Evolutionary conservation across 2,888 invertebrate genomes (phyloP).

Genomic region (Archaeoteleia sp.): DNA sequence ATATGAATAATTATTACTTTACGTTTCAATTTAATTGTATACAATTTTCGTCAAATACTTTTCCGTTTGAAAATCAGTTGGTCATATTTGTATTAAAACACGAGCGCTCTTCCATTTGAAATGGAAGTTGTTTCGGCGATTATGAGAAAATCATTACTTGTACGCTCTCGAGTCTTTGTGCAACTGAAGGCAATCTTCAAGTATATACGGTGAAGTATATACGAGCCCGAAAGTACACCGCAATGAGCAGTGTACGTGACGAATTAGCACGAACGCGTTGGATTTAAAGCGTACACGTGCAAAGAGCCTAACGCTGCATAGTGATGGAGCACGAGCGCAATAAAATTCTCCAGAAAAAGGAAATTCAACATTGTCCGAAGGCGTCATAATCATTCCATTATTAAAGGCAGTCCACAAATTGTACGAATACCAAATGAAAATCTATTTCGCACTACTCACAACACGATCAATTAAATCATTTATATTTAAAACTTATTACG

Average conservation of each 20-base stretch:
- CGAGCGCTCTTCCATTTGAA: too few species aligned
- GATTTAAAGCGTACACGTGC: slow-evolving; percentile 37
- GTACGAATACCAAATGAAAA: slow-evolving; percentile 3
- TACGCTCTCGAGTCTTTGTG: slow-evolving; percentile 21
- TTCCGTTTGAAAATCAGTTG: background rate
- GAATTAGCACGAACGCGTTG: slow-evolving; percentile 48
- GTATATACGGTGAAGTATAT: too few species aligned
- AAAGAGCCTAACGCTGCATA: slow-evolving; percentile 20
- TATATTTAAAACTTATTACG: too few species aligned
- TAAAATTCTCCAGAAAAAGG: slow-evolving; percentile 15
- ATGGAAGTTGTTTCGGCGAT: slow-evolving; percentile 26
- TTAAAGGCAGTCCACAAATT: slow-evolving; percentile 7
- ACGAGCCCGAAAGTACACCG: slow-evolving; percentile 30
- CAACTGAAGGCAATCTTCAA: slow-evolving; percentile 31
- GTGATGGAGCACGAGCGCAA: slow-evolving; percentile 7
- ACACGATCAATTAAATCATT: background rate
- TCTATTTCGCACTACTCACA: background rate
- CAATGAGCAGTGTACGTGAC: slow-evolving; percentile 50
- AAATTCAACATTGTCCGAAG: slow-evolving; percentile 20
- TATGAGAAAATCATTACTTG: slow-evolving; percentile 27
- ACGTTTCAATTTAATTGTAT: too few species aligned
- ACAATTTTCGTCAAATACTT: background rate
- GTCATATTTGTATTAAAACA: too few species aligned
- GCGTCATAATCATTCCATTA: slow-evolving; percentile 8
- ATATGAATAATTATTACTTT: too few species aligned